These are phyloP conservation scores for Coilia nasus DNA, from an alignment of 2,797 vertebrate species.

Conservation along the genomic window DNA sequence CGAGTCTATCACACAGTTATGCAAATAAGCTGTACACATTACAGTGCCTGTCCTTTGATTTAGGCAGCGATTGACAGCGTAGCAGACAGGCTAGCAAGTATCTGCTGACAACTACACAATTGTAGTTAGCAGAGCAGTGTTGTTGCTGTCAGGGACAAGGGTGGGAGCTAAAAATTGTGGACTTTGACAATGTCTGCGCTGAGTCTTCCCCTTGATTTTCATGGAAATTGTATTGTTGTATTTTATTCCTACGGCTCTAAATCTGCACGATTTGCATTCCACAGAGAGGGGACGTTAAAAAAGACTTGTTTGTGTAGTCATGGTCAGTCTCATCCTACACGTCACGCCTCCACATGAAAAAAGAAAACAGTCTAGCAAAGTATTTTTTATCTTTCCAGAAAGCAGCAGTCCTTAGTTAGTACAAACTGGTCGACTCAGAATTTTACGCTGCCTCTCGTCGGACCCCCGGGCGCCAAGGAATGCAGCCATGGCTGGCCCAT, in stretches of 20 bases:
- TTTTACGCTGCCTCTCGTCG: not conserved
- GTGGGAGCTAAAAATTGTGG: conserved; percentile 18
- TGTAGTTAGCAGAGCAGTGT: conserved; percentile 24
- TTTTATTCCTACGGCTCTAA: not conserved
- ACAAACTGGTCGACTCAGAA: not conserved
- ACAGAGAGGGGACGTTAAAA: conserved; percentile 29
- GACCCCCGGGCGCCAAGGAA: not conserved
- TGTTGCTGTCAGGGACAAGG: conserved; percentile 13
- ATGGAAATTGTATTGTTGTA: not conserved
- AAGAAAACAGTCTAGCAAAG: not conserved
- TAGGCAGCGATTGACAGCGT: not conserved
- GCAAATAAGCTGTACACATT: conserved; percentile 37
- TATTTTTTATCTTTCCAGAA: not conserved
- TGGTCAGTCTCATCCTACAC: conserved; percentile 25
- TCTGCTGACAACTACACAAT: conserved; percentile 25
- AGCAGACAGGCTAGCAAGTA: conserved; percentile 13
- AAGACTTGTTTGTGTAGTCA: conserved; percentile 31
- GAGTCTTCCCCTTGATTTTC: not conserved
- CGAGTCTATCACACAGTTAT: conserved; percentile 40
- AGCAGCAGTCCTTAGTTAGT: no score
- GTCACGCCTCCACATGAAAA: conserved; percentile 22
- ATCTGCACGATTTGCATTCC: conserved; percentile 26
- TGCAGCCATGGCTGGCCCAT: not conserved
- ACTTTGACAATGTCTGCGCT: conserved; percentile 18
- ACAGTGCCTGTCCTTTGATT: conserved; percentile 20